Evolutionary conservation across 1,140 invertebrate species (phyloP), one percentile per base, ranked within the genome.

Genomic region (Mya arenaria): DNA sequence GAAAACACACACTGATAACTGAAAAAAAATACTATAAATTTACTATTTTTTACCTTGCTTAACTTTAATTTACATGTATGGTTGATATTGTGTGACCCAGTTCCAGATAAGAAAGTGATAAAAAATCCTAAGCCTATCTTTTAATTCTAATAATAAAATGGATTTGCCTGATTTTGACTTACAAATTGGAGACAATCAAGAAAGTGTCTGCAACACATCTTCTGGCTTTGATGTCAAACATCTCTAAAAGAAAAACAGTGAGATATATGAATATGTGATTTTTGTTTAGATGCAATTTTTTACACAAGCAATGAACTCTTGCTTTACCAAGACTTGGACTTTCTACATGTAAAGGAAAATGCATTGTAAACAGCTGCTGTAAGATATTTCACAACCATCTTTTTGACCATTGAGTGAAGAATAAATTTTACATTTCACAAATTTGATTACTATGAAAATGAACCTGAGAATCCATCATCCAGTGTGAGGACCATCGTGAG

Each of bases 401-500:
- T 13, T 13, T 13, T 10, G 10, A 48, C 10, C n/a, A 13, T n/a
- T 48, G 10, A 48, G n/a, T 48, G 10, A 48, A 48, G n/a, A 48
- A 48, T 13, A n/a, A 13, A 48, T 10, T 48, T 48, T n/a, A 10
- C 10, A 48, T 13, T 13, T n/a, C 10, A n/a, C 10, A n/a, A 13
- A 48, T 13, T 13, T 13, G n/a, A n/a, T 48, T 48, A 13, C 10
- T 10, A n/a, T 23, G 4, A 19, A 8, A 55, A 81, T 78, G 17
- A 66, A 86, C 85, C 13, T 1, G 65, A 37, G 52, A 52, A 86
- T 60, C 84, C 85, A 30, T 56, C n/a, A 32, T 78, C 85, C 4
- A 86, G 62, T 44, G 81, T 60, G 6, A 86, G 56, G 23, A 58
- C 68, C 82, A 86, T 82, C 15, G 78, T 86, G 13, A 86, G 48